Percentiles rank a stretch among this genome's conserved stretches.
Conservation (phyloP, 2,113 vertebrate genomes). For the Emberiza fucata region DNA sequence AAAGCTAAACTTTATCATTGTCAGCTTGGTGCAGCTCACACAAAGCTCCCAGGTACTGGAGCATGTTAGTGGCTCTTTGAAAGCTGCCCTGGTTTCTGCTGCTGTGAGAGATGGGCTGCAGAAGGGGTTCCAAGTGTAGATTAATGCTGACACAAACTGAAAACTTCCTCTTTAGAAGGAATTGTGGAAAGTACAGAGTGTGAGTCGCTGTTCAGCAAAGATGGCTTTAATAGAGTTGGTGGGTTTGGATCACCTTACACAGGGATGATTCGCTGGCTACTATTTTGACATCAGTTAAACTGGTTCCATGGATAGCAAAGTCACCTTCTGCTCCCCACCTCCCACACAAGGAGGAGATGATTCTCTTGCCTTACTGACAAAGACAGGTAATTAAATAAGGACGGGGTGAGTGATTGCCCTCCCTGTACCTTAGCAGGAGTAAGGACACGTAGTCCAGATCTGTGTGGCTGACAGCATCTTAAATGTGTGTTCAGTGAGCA, state of each 20-base stretch:
- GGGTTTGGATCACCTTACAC: background rate
- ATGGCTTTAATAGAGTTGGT: background rate
- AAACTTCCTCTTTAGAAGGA: background rate
- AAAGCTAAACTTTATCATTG: background rate
- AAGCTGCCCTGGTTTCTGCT: background rate
- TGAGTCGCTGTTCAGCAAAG: background rate
- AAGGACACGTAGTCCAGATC: background rate
- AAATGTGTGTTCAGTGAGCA: background rate
- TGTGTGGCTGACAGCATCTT: background rate
- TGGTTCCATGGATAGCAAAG: background rate
- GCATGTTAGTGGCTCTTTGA: background rate
- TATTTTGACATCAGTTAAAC: background rate
- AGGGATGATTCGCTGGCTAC: background rate
- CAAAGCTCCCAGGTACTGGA: background rate
- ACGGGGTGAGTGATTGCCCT: background rate
- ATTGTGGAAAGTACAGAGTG: background rate
- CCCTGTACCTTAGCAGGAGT: background rate
- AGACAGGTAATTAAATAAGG: background rate
- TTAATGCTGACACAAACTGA: background rate
- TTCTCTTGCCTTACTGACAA: background rate
- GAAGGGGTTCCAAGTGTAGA: background rate
- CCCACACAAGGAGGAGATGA: background rate
- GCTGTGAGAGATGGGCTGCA: background rate
- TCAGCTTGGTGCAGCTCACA: background rate
- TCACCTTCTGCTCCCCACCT: background rate